Conservation (phyloP, 2,797 vertebrate genomes). For the Sarcoramphus papa region DNA sequence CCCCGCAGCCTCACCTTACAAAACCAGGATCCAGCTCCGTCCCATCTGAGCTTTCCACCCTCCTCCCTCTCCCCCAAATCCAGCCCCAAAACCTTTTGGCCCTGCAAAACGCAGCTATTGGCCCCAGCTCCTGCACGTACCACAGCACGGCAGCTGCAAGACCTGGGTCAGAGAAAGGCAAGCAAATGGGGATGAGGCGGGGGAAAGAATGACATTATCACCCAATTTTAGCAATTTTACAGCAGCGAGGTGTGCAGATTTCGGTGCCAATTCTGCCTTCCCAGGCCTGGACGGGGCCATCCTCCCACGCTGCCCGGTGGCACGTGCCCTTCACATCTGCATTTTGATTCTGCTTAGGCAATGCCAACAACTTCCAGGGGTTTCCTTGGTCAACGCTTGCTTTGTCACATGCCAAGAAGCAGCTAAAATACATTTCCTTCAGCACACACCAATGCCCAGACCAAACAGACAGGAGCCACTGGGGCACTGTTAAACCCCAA, state of each 20-base stretch:
- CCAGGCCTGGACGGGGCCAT: accelerated
- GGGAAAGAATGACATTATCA: accelerated
- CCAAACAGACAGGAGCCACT: accelerated
- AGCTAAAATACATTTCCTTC: accelerated
- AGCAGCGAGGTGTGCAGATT: not conserved
- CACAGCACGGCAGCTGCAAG: not conserved
- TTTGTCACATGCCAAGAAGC: not conserved
- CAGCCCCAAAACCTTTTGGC: not conserved
- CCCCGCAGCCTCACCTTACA: not conserved
- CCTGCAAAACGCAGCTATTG: not conserved
- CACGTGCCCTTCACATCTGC: not conserved
- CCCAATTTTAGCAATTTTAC: accelerated
- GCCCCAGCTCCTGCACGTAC: accelerated
- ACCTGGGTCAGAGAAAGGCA: not conserved
- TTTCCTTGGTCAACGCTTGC: too few relatives aligned
- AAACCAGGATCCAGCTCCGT: not conserved
- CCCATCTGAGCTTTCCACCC: not conserved
- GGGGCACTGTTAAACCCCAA: not conserved
- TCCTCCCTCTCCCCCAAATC: not conserved
- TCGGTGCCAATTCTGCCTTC: not conserved
- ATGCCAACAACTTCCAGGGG: not conserved
- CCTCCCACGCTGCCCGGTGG: accelerated
- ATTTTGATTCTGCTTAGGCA: not conserved
- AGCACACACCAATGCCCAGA: accelerated
- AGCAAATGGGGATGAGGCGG: accelerated